Evolutionary conservation across 1,140 invertebrate species (phyloP).

Genomic region (Meloidogyne floridensis): DNA sequence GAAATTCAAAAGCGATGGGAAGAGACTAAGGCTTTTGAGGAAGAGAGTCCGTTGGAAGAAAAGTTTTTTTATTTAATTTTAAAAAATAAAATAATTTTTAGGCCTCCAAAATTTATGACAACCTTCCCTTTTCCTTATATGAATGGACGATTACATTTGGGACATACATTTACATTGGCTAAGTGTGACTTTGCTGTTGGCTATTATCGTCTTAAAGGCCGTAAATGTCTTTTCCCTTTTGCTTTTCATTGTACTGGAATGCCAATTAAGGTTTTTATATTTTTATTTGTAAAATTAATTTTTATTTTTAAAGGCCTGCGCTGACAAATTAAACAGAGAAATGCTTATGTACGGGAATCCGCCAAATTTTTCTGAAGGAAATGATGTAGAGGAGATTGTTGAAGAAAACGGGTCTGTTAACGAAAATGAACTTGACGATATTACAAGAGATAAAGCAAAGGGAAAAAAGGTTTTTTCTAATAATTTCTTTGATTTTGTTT

Average conservation of each 20-base stretch:
- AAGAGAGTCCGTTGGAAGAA: slow-evolving; percentile 46
- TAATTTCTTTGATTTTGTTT: background rate
- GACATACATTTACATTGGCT: slow-evolving; percentile 85
- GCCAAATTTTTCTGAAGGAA: slow-evolving; percentile 80
- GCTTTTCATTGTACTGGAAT: slow-evolving; percentile 95
- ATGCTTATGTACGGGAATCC: slow-evolving; percentile 88
- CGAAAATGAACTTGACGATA: slow-evolving; percentile 70
- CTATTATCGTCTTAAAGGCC: slow-evolving; percentile 86
- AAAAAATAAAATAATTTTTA: slow-evolving; percentile 6
- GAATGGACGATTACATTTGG: slow-evolving; percentile 96
- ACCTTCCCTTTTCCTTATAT: slow-evolving; percentile 99
- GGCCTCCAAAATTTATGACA: slow-evolving; percentile 77
- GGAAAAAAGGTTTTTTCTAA: slow-evolving; percentile 80
- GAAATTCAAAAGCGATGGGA: slow-evolving; percentile 61
- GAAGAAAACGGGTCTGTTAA: slow-evolving; percentile 61
- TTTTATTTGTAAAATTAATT: background rate
- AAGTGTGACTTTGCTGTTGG: slow-evolving; percentile 80
- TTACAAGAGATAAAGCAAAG: slow-evolving; percentile 88
- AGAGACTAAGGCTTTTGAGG: slow-evolving; percentile 56
- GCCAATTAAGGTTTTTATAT: slow-evolving; percentile 68
- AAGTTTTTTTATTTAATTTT: slow-evolving; percentile 30
- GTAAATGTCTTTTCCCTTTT: slow-evolving; percentile 91
- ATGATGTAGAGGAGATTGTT: slow-evolving; percentile 61
- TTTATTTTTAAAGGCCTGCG: slow-evolving; percentile 76
- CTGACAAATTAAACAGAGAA: slow-evolving; percentile 93